Evolutionary conservation across 2,797 vertebrate species (phyloP).

Genomic region (Syngnathus acus): DNA sequence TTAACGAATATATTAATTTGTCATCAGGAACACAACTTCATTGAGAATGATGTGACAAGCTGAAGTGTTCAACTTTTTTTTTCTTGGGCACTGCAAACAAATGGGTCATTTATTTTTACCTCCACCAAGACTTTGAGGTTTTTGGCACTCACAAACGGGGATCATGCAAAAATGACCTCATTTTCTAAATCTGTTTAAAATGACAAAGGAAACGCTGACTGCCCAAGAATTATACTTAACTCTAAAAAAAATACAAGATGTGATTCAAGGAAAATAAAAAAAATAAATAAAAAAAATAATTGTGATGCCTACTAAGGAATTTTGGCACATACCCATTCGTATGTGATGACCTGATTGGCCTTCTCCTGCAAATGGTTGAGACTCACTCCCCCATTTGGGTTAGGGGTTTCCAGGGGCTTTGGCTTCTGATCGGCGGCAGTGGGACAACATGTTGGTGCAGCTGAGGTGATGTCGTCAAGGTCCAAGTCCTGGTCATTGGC

Average conservation of each 20-base stretch:
- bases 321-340: conserved; percentile 85
- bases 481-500: conserved; percentile 92
- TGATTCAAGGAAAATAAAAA: background rate
- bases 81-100: background rate
- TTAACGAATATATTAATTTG: too few relatives aligned
- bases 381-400: conserved; percentile 75
- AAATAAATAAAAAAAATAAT: background rate
- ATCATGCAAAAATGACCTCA: background rate
- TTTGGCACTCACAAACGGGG: background rate
- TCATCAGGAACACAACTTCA: too few relatives aligned
- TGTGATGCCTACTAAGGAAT: background rate
- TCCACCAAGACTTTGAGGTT: background rate
- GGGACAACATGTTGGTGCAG: conserved; percentile 69
- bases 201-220: background rate
- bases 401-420: conserved; percentile 77
- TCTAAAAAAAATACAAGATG: background rate
- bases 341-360: conserved; percentile 92
- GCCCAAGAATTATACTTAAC: background rate
- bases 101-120: background rate
- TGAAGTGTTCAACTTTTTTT: too few relatives aligned
- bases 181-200: background rate
- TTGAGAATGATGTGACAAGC: too few relatives aligned
- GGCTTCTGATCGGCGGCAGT: conserved; percentile 62
- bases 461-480: conserved; percentile 84
- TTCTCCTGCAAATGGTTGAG: conserved; percentile 88